A percentile compares a stretch with the other conserved stretches of the same genome.
Evolutionary conservation across 2,797 vertebrate species (phyloP).

Genomic region (Pristis pectinata): DNA sequence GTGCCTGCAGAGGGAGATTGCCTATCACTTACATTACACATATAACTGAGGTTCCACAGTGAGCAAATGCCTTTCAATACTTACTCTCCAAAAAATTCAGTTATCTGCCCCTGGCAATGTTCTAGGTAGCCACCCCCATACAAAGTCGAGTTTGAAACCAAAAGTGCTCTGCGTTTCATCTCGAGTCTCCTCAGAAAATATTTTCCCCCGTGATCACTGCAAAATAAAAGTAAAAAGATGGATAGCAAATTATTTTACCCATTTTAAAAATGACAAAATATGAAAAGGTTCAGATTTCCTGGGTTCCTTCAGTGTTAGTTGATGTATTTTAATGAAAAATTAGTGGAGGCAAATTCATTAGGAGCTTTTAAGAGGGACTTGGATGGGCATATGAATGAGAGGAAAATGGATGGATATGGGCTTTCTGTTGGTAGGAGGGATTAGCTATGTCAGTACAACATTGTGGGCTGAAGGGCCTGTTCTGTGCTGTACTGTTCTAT

Average conservation of each 20-base stretch:
- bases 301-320: not conserved
- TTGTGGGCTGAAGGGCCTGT: too few relatives aligned
- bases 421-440: too few relatives aligned
- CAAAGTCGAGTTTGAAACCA: slow-evolving; percentile 75
- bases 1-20: not conserved
- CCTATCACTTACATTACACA: too few relatives aligned
- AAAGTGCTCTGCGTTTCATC: slow-evolving; percentile 61
- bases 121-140: slow-evolving; percentile 68
- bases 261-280: not conserved
- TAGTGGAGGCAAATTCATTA: too few relatives aligned
- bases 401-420: too few relatives aligned
- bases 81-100: slow-evolving; percentile 64
- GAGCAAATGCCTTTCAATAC: slow-evolving; percentile 40
- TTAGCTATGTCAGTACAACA: too few relatives aligned
- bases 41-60: not conserved
- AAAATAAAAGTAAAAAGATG: not conserved
- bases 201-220: not conserved
- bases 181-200: not conserved
- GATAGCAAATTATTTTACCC: not conserved
- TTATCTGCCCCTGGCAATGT: slow-evolving; percentile 66
- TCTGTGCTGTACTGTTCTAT: too few relatives aligned
- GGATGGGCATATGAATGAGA: too few relatives aligned
- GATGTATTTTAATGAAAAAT: not conserved
- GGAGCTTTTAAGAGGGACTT: too few relatives aligned
- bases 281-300: not conserved